Conservation (phyloP, 2,888 invertebrate species). For the Yponomeuta plumbellus region DNA sequence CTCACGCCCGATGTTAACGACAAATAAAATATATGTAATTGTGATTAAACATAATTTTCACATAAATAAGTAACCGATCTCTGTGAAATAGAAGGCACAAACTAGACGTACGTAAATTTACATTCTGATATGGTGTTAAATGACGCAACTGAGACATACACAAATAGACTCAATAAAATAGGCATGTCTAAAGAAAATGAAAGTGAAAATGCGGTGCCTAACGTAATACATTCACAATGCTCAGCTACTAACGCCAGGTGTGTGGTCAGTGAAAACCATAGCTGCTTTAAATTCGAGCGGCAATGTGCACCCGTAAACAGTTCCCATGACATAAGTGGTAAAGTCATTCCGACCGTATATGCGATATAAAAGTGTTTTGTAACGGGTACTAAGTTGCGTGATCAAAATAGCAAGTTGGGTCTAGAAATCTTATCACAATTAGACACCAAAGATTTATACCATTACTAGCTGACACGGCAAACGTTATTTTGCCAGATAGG, state of each 20-base stretch:
- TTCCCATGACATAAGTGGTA: slow-evolving; percentile 10
- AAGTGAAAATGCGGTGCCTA: neutral
- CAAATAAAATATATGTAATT: too few species aligned
- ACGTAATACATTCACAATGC: neutral
- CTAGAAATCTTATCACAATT: neutral
- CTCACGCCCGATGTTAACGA: too few species aligned
- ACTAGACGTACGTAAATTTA: too few species aligned
- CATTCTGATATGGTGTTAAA: neutral
- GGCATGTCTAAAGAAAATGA: neutral
- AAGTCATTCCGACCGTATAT: neutral
- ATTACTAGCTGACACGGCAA: too few species aligned
- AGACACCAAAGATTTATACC: neutral
- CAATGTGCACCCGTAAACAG: slow-evolving; percentile 5
- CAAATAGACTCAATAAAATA: neutral
- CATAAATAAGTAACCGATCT: too few species aligned
- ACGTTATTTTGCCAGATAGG: too few species aligned
- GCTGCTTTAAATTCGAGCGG: slow-evolving; percentile 7
- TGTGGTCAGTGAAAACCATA: slow-evolving; percentile 9
- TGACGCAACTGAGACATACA: neutral
- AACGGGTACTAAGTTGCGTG: neutral
- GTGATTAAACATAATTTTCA: too few species aligned
- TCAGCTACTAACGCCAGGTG: neutral
- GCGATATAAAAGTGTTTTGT: neutral
- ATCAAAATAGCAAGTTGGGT: neutral
- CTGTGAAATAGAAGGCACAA: too few species aligned